Evolutionary conservation across 2,113 vertebrate genomes (phyloP), one percentile per base, ranked within the genome.

Genomic region (Noctilio leporinus): DNA sequence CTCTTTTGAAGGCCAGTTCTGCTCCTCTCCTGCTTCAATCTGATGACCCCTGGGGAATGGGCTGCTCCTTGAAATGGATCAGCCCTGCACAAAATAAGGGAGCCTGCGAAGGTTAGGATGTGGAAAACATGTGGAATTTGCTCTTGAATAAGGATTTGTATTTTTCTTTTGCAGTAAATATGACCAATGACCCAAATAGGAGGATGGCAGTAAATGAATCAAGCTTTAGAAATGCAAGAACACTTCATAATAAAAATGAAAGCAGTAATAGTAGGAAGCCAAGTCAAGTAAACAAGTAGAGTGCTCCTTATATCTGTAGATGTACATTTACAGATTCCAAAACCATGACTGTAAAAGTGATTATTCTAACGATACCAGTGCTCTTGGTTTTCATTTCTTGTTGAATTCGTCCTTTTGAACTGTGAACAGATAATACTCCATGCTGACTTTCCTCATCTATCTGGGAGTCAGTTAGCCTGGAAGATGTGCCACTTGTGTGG

Each of bases 111-210:
- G 94, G 96, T 96, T 97, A 95, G 93, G 91, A 96, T 0, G 7
- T 96, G 93, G 96, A 96, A 97, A 97, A 95, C 96, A 96, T 87
- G 97, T 95, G 96, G 96, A 96, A 96, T 97, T 94, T 91, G 94
- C 84, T 96, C 72, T 96, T 96, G 97, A 95, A 93, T 95, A 91
- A 96, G 95, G 91, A 95, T 96, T 96, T 70, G 76, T 95, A 95
- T 78, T 97, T 96, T 96, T 95, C 97, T 97, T 97, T 95, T 97
- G 96, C 97, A 95, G 77, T 96, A 96, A 96, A 95, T 93, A 97
- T 73, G 94, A 96, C 96, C 96, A 96, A 86, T 95, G 96, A 95
- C 95, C 97, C 93, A 96, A 93, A 95, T 95, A 96, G 81, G 82
- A 96, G 43, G 51, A 95, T 96, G 78, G 91, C 89, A 94, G 93